These are phyloP conservation scores for Cheilosia grossa DNA, from an alignment of 2,888 invertebrate genomes.

Conservation along the genomic window DNA sequence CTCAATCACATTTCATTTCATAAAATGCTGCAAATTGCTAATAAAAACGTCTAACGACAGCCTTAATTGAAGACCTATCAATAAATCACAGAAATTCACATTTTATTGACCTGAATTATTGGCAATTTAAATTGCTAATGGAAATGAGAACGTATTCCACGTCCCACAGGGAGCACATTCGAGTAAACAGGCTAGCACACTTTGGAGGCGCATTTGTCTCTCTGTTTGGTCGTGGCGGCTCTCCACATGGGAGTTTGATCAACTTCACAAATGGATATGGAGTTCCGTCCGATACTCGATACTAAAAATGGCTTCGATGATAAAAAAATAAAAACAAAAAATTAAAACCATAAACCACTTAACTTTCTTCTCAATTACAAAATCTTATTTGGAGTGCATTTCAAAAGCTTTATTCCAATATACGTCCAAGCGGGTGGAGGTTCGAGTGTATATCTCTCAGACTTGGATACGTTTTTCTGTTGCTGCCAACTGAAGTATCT, in stretches of 20 bases:
- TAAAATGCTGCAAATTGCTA: conserved; percentile 54
- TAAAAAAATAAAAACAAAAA: conserved; percentile 44
- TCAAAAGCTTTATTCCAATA: conserved; percentile 24
- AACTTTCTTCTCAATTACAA: conserved; percentile 72
- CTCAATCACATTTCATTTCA: conserved; percentile 15
- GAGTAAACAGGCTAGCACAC: background rate
- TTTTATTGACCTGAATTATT: conserved; percentile 74
- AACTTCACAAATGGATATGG: conserved; percentile 21
- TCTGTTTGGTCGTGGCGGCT: background rate
- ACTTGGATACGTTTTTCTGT: conserved; percentile 14
- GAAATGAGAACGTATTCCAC: conserved; percentile 37
- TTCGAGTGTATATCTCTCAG: background rate
- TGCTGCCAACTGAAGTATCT: conserved; percentile 9
- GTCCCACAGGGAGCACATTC: background rate
- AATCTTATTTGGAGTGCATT: conserved; percentile 54
- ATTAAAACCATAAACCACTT: conserved; percentile 68
- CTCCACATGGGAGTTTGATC: conserved; percentile 40
- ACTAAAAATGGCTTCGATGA: conserved; percentile 55
- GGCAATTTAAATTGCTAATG: conserved; percentile 67
- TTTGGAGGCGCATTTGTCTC: background rate
- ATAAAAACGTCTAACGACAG: conserved; percentile 68
- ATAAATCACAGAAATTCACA: conserved; percentile 72
- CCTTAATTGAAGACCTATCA: conserved; percentile 70
- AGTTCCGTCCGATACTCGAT: conserved; percentile 31
- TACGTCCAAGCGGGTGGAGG: background rate